These are phyloP conservation scores for Anthopleura sola DNA, from an alignment of 64 coral and sea anemone species.

Conservation along the genomic window DNA sequence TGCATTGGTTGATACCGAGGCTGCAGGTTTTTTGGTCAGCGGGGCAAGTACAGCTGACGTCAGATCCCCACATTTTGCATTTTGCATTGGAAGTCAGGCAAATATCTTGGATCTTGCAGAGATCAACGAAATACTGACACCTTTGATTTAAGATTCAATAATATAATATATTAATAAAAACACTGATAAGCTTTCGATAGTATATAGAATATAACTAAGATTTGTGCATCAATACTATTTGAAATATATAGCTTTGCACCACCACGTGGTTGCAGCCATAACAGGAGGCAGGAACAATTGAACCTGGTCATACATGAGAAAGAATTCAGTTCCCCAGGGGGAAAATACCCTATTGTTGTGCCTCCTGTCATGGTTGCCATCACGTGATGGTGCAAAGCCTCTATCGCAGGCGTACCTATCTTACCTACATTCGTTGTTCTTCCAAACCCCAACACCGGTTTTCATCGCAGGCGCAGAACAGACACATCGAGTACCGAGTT, in stretches of 20 bases:
- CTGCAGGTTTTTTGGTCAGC: constrained; percentile 45
- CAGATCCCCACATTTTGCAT: constrained; percentile 77
- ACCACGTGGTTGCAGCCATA: too few species aligned
- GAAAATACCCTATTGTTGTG: too few species aligned
- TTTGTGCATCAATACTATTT: too few species aligned
- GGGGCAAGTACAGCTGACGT: constrained; percentile 71
- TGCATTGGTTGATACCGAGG: constrained; percentile 93
- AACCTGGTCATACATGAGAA: too few species aligned
- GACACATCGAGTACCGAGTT: constrained; percentile 83
- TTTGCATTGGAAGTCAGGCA: constrained; percentile 43
- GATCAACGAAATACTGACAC: constrained; percentile 95
- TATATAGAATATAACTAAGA: too few species aligned
- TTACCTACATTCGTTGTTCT: constrained; percentile 70
- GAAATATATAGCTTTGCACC: too few species aligned
- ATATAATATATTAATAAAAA: too few species aligned
- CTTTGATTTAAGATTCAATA: constrained; percentile 16
- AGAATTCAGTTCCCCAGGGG: too few species aligned
- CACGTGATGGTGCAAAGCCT: too few species aligned
- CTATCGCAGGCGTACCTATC: too few species aligned
- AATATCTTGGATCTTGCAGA: constrained; percentile 70
- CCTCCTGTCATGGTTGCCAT: too few species aligned
- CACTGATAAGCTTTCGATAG: neutral
- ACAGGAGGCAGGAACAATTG: too few species aligned
- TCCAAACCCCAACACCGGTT: constrained; percentile 40
- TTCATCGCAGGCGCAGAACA: constrained; percentile 60